A percentile compares a stretch with the other conserved stretches of the same genome.
Conservation (phyloP, 2,113 vertebrate species). For the Phoenicopterus ruber region DNA sequence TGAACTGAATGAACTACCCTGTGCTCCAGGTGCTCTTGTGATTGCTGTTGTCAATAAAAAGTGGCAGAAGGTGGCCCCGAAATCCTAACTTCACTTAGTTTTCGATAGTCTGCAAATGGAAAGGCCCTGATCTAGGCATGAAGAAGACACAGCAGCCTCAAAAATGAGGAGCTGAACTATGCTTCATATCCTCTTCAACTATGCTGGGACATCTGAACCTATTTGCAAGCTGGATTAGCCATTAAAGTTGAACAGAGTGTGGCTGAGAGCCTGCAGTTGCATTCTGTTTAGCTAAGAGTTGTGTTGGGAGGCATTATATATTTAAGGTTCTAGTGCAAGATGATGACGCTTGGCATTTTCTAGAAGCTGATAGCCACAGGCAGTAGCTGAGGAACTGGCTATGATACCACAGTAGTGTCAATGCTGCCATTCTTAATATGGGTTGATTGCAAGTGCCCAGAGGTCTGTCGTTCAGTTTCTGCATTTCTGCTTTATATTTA, state of each 20-base stretch:
- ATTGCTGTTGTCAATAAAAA: not conserved
- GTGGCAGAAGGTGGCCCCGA: not conserved
- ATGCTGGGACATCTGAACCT: not conserved
- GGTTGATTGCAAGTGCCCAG: not conserved
- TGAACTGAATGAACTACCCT: not conserved
- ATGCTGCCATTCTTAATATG: not conserved
- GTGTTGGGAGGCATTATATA: not conserved
- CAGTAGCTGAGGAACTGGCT: not conserved
- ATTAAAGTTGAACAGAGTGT: not conserved
- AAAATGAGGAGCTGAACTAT: not conserved
- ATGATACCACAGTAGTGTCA: not conserved
- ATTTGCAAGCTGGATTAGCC: not conserved
- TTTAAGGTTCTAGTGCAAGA: not conserved
- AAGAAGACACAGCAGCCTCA: not conserved
- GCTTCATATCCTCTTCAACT: not conserved
- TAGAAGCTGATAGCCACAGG: not conserved
- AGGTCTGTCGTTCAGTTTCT: not conserved
- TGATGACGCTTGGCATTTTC: not conserved
- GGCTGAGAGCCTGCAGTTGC: not conserved
- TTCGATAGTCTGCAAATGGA: not conserved
- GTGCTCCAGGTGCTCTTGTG: not conserved
- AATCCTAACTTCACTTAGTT: not conserved
- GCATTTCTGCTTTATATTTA: not conserved
- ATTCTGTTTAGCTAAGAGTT: not conserved
- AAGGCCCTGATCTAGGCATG: not conserved